Evolutionary conservation across 2,113 vertebrate species (phyloP).

Genomic region (Pithys albifrons): DNA sequence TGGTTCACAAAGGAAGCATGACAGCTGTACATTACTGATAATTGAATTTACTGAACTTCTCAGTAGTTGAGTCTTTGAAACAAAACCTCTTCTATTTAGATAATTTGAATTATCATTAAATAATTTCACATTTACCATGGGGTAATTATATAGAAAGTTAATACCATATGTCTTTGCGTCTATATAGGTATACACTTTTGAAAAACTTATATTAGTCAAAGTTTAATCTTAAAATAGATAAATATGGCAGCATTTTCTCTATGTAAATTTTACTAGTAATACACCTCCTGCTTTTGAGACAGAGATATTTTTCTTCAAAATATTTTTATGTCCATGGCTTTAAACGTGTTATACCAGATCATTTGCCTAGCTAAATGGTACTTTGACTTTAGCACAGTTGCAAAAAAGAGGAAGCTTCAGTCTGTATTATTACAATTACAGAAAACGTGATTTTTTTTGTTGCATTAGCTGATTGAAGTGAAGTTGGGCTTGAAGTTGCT

Average conservation of each 20-base stretch:
- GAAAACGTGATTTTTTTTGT: not conserved
- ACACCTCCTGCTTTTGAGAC: not conserved
- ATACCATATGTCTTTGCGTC: constrained; percentile 17
- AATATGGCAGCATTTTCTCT: not conserved
- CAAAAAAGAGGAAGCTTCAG: not conserved
- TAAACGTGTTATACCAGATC: not conserved
- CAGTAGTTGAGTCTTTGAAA: constrained; percentile 72
- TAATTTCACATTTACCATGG: constrained; percentile 62
- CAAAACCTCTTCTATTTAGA: constrained; percentile 68
- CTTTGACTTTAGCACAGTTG: not conserved
- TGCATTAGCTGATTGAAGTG: not conserved
- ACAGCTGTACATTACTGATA: constrained; percentile 66
- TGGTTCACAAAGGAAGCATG: constrained; percentile 65
- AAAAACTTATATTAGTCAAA: not conserved
- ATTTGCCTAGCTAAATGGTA: not conserved
- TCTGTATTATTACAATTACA: not conserved
- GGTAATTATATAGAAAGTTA: constrained; percentile 39
- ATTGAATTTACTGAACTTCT: constrained; percentile 78
- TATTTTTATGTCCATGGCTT: not conserved
- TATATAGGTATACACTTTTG: not conserved
- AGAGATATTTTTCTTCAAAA: not conserved
- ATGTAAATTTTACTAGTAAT: not conserved
- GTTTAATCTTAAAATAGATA: not conserved
- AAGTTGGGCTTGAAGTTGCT: not conserved
- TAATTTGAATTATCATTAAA: constrained; percentile 74